Base-by-base conservation (phyloP, 2,113 vertebrate genomes). In the Corydoras maculifer region DNA sequence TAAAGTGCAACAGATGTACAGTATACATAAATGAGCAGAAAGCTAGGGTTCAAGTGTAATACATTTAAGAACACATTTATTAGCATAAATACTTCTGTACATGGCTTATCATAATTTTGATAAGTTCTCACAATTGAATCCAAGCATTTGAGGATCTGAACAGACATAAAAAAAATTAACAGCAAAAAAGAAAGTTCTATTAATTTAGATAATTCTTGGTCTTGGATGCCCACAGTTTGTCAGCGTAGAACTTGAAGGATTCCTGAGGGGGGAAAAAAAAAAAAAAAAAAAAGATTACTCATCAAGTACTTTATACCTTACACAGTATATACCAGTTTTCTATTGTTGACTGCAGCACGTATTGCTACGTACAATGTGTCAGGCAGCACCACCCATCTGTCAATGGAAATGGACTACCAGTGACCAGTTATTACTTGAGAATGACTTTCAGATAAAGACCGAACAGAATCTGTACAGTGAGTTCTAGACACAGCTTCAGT, bases 191-290 rank as follows among this genome's bases (percentile, higher is more conserved):
- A 64, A 43, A 8, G 13, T 5, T 53, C 50, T 69, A 59, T 48
- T 86, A 70, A 2, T 76, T 75, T 12, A 15, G 14, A n/a, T 71
- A 63, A 4, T 15, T 79, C 60, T 71, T 32, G 31, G 62, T 29
- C 78, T 65, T 67, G 11, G 14, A n/a, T 0, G 31, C 76, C 75
- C 12, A 93, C 78, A 90, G 76, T 82, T 93, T 88, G 8, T 93
- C 83, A 73, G 79, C 76, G 32, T 96, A 95, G 84, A 93, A 94
- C 71, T 74, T 86, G 68, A 94, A 91, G 4, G 85, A 79, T 80
- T 96, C 91, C 96, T 99, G 83, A 0, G 9, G 68, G 15, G 35
- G 12, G 68, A 8, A 77, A 29, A 65, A 43, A 4, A 60, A 43
- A 11, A 65, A 43, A 43, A 43, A 8, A 57, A 53, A 5, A 14